A percentile compares a stretch with the other conserved stretches of the same genome.
Evolutionary conservation across 2,888 invertebrate genomes (phyloP).

Genomic region (Dorcus hopei): DNA sequence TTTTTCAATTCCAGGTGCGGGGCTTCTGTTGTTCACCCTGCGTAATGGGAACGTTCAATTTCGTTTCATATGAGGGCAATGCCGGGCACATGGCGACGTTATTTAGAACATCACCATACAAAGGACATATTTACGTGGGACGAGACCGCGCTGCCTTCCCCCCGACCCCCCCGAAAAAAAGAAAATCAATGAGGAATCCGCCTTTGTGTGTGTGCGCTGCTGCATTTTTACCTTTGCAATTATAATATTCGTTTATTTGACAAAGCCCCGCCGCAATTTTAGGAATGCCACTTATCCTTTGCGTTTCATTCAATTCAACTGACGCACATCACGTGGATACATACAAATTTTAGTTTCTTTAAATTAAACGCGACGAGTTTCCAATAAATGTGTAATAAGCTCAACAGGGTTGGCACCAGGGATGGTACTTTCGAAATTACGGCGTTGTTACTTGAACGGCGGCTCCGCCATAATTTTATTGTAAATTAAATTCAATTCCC

Average conservation of each 20-base stretch:
- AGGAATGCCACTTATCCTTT: no score
- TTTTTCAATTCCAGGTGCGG: conserved; percentile 33
- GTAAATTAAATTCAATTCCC: conserved; percentile 27
- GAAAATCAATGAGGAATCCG: no score
- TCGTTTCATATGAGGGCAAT: conserved; percentile 27
- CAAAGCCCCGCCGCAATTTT: no score
- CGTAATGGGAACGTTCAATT: conserved; percentile 26
- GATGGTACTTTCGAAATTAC: conserved; percentile 21
- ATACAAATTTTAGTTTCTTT: no score
- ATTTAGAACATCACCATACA: conserved; percentile 19
- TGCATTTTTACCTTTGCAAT: no score
- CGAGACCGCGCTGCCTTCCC: no score
- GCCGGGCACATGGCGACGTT: conserved; percentile 24
- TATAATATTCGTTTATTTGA: no score
- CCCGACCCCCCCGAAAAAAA: no score
- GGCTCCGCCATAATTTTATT: conserved; percentile 24
- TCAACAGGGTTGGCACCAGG: conserved; percentile 14
- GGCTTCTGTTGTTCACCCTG: conserved; percentile 22
- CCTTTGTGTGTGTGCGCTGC: no score
- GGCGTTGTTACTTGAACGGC: conserved; percentile 22
- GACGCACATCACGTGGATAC: no score
- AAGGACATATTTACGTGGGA: background rate
- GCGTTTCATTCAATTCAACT: no score
- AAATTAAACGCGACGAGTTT: no score
- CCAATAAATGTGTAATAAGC: background rate